Conservation (phyloP, 2,888 invertebrate species). For the Crematogaster levior region DNA sequence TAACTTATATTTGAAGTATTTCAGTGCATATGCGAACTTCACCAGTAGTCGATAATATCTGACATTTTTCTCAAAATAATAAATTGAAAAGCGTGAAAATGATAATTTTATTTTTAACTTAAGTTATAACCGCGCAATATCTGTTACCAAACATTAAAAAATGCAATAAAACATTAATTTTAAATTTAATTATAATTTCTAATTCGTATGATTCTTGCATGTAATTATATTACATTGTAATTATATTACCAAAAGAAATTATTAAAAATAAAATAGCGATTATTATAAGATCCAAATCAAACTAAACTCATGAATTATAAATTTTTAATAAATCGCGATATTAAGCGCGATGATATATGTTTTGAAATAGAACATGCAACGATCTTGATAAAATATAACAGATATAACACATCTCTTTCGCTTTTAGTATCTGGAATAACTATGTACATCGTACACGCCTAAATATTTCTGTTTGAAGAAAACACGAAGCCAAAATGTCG, state of each 20-base stretch:
- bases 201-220: neutral
- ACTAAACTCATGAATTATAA: neutral
- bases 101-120: neutral
- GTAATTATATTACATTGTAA: no score
- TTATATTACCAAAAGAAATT: neutral
- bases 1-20: conserved; percentile 1
- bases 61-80: neutral
- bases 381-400: conserved; percentile 4
- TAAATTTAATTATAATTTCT: neutral
- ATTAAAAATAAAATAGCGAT: neutral
- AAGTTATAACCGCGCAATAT: neutral
- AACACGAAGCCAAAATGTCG: conserved; percentile 10
- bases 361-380: neutral
- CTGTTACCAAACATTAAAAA: neutral
- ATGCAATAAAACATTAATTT: neutral
- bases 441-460: conserved; percentile 5
- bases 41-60: neutral
- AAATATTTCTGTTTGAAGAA: conserved; percentile 34
- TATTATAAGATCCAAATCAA: neutral
- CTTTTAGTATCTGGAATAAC: conserved; percentile 52
- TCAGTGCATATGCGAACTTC: neutral
- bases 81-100: neutral
- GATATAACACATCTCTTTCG: neutral
- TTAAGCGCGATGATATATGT: neutral
- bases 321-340: neutral